A percentile compares a stretch with the other conserved stretches of the same genome.
phyloP scores from a whole-genome alignment of 2,113 vertebrate species.

The Ancistrus triradiatus region DNA sequence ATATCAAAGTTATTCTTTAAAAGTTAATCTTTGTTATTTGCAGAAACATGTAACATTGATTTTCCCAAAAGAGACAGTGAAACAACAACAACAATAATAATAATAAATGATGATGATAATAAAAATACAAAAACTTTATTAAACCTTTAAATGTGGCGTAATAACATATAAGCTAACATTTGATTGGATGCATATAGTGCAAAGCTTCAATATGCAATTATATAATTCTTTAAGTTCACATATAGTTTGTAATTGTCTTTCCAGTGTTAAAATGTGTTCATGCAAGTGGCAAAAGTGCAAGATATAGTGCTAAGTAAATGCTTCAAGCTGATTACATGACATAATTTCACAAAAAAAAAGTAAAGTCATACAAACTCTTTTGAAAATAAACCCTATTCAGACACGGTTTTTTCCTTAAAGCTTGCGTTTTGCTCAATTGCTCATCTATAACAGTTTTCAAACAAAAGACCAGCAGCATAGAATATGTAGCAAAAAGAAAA shows the following conservation, averaged over 20 bases:
- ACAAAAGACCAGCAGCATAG: slow-evolving; percentile 11
- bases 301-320: slow-evolving; percentile 69
- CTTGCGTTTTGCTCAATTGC: neutral
- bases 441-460: slow-evolving; percentile 2
- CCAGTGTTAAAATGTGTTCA: slow-evolving; percentile 81
- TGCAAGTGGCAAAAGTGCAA: slow-evolving; percentile 80
- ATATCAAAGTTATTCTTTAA: no score
- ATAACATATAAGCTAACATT: slow-evolving; percentile 48
- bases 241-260: slow-evolving; percentile 67
- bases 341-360: slow-evolving; percentile 5
- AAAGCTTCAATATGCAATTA: slow-evolving; percentile 34
- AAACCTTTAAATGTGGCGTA: slow-evolving; percentile 48
- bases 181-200: slow-evolving; percentile 40
- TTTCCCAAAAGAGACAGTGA: no score
- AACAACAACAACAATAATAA: no score
- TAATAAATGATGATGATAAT: no score
- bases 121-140: slow-evolving; percentile 52
- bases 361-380: neutral
- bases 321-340: slow-evolving; percentile 11
- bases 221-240: slow-evolving; percentile 61
- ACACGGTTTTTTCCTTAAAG: slow-evolving; percentile 24
- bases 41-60: no score
- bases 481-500: no score
- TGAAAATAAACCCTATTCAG: slow-evolving; percentile 14
- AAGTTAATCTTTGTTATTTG: no score